These are phyloP conservation scores for Hypothenemus hampei DNA, from an alignment of 1,140 invertebrate genomes.

Conservation along the genomic window DNA sequence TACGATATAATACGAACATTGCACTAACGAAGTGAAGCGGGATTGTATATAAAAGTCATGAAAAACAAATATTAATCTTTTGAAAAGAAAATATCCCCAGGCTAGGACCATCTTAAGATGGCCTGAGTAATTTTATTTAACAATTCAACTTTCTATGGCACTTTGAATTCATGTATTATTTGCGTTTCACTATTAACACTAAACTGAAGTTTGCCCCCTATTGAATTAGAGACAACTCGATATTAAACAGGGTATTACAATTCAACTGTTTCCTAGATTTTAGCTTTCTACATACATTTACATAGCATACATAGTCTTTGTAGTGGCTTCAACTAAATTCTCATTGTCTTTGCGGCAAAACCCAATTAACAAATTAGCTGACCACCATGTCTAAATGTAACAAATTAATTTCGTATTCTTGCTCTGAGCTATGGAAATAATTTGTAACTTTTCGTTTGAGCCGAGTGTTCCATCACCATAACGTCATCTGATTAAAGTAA, in stretches of 20 bases:
- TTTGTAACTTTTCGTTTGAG: no score
- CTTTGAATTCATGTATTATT: not conserved
- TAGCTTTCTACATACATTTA: not conserved
- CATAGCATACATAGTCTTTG: not conserved
- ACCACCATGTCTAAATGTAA: not conserved
- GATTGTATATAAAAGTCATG: no score
- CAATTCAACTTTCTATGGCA: not conserved
- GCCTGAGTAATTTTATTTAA: not conserved
- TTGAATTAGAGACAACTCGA: constrained; percentile 2
- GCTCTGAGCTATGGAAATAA: no score
- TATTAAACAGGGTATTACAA: constrained; percentile 1
- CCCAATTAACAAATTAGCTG: not conserved
- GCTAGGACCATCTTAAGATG: no score
- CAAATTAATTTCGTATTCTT: no score
- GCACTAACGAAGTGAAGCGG: not conserved
- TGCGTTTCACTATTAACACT: not conserved
- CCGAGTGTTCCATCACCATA: constrained; percentile 14
- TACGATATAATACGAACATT: not conserved
- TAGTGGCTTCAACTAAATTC: not conserved
- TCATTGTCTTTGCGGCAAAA: not conserved
- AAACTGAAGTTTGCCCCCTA: constrained; percentile 2
- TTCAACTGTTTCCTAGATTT: constrained; percentile 2
- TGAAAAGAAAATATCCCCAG: no score
- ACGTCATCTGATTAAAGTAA: constrained; percentile 8
- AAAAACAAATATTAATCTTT: no score